Percentiles rank a stretch among this genome's conserved stretches.
Conservation (phyloP, 1,140 invertebrate genomes). For the Solenopsis fugax region DNA sequence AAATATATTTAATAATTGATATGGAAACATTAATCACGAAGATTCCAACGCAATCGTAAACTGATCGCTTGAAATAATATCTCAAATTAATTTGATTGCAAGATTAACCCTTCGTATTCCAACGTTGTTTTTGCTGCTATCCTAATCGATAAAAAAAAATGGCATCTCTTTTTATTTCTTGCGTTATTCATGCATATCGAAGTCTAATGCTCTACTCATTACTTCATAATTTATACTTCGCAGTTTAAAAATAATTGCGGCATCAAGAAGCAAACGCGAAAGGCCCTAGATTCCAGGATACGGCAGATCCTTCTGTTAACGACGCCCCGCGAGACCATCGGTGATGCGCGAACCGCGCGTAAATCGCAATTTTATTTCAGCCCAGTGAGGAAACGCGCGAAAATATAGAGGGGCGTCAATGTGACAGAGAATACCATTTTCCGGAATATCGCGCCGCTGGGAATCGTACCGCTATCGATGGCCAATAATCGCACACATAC, state of each 20-base stretch:
- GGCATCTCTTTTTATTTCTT: no score
- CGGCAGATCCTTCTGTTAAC: background rate
- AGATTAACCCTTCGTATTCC: no score
- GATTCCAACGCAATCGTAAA: no score
- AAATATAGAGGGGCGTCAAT: constrained; percentile 24
- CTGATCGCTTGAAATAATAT: no score
- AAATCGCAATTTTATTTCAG: constrained; percentile 35
- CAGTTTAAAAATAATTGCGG: background rate
- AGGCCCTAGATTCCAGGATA: background rate
- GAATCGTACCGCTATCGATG: constrained; percentile 72
- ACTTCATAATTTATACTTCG: background rate
- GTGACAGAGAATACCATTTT: constrained; percentile 24
- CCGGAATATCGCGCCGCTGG: constrained; percentile 54
- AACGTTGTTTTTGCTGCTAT: no score
- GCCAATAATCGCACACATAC: constrained; percentile 69
- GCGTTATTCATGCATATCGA: no score
- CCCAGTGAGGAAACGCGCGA: background rate
- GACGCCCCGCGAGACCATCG: background rate
- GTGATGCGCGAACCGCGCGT: background rate
- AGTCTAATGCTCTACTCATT: no score
- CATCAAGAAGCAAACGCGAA: background rate
- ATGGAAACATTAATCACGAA: no score
- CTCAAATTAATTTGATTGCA: no score
- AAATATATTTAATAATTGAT: no score
- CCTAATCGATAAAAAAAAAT: no score